phyloP scores from a whole-genome alignment of 2,113 vertebrate genomes.

The Tenebrosternarchus preto region DNA sequence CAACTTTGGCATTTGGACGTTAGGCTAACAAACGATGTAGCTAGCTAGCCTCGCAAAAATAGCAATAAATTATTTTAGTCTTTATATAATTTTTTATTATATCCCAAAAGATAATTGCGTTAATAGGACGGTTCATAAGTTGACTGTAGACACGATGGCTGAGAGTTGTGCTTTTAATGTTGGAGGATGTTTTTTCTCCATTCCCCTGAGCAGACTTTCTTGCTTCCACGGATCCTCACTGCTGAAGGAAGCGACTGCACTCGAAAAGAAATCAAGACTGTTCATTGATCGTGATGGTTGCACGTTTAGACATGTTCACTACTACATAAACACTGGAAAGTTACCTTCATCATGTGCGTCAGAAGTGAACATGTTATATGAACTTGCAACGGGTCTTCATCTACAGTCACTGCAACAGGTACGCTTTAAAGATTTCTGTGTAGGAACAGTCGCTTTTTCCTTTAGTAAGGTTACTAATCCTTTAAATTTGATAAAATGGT shows the following conservation, averaged over 20 bases:
- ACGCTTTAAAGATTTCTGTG: conserved; percentile 6
- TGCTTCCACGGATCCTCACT: conserved; percentile 67
- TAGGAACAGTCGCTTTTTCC: background rate
- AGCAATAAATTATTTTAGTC: no score
- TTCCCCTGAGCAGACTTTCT: conserved; percentile 61
- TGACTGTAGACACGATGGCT: no score
- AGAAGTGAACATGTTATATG: conserved; percentile 64
- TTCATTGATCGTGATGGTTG: conserved; percentile 69
- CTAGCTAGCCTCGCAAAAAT: no score
- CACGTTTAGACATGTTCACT: conserved; percentile 69
- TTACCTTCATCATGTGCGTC: conserved; percentile 62
- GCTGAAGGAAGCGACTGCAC: conserved; percentile 64
- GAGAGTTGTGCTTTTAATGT: conserved; percentile 54
- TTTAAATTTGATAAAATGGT: no score
- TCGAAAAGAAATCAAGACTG: conserved; percentile 57
- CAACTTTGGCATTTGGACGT: no score
- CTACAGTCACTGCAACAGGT: conserved; percentile 67
- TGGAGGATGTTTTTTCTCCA: conserved; percentile 69
- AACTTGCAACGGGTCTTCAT: conserved; percentile 67
- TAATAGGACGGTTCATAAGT: no score
- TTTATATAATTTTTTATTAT: no score
- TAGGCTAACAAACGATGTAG: no score
- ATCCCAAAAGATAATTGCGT: no score
- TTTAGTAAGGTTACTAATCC: background rate
- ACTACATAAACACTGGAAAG: conserved; percentile 67